phyloP scores from a whole-genome alignment of 2,113 vertebrate genomes.

The Odontophorus gujanensis region DNA sequence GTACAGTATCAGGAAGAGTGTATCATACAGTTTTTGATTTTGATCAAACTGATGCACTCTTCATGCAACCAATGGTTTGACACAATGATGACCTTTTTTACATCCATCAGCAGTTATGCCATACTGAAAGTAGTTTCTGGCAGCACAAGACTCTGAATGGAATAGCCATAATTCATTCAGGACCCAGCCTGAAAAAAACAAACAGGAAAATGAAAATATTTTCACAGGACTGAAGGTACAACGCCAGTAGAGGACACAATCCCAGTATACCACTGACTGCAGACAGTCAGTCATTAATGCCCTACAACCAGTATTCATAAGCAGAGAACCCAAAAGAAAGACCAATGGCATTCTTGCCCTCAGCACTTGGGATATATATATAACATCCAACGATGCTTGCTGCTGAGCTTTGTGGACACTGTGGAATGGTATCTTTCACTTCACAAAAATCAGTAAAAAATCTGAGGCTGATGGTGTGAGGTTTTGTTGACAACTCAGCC shows the following conservation, averaged over 20 bases:
- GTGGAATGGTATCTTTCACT: neutral
- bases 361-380: neutral
- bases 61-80: neutral
- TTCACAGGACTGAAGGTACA: neutral
- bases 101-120: neutral
- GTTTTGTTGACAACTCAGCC: slow-evolving; percentile 22
- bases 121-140: neutral
- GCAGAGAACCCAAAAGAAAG: neutral
- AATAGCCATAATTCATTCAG: neutral
- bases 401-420: neutral
- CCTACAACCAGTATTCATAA: neutral
- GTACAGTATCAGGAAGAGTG: neutral
- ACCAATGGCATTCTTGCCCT: neutral
- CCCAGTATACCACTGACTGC: neutral
- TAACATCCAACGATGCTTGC: neutral
- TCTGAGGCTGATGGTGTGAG: neutral
- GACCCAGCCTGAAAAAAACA: neutral
- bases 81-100: neutral
- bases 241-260: neutral
- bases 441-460: neutral
- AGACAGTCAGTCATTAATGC: too few species aligned
- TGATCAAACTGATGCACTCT: neutral
- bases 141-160: neutral
- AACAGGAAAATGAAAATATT: neutral
- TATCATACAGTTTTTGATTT: neutral